Evolutionary conservation across 2,797 vertebrate genomes (phyloP).

Genomic region (Halcyon badia): DNA sequence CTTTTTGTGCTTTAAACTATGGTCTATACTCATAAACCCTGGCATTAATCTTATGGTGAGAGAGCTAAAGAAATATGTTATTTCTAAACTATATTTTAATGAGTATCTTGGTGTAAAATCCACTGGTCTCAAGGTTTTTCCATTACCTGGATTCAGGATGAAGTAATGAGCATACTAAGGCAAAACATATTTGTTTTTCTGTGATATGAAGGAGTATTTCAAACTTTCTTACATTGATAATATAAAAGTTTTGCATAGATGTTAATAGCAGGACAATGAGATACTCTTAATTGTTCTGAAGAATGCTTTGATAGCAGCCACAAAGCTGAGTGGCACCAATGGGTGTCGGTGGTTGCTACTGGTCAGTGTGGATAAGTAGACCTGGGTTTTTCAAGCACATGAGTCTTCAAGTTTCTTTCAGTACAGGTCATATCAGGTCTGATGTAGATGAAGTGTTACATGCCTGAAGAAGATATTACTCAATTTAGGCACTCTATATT

Average conservation of each 20-base stretch:
- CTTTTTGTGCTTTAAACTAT: background rate
- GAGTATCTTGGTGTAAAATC: background rate
- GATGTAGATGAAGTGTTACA: background rate
- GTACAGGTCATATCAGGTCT: background rate
- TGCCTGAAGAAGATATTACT: background rate
- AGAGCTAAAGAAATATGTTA: background rate
- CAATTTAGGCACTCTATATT: background rate
- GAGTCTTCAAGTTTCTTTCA: background rate
- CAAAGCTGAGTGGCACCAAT: background rate
- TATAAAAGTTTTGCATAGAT: background rate
- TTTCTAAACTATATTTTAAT: background rate
- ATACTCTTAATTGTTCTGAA: background rate
- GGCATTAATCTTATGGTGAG: background rate
- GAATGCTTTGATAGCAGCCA: background rate
- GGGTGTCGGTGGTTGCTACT: background rate
- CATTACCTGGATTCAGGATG: background rate
- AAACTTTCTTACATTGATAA: background rate
- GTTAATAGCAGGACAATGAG: background rate
- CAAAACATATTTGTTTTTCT: background rate
- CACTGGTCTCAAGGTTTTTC: background rate
- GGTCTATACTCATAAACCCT: background rate
- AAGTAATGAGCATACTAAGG: background rate
- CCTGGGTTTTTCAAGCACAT: background rate
- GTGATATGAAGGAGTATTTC: background rate
- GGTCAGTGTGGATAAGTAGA: background rate